Evolutionary conservation across 2,888 invertebrate species (phyloP).

Genomic region (Metacarcinus magister): DNA sequence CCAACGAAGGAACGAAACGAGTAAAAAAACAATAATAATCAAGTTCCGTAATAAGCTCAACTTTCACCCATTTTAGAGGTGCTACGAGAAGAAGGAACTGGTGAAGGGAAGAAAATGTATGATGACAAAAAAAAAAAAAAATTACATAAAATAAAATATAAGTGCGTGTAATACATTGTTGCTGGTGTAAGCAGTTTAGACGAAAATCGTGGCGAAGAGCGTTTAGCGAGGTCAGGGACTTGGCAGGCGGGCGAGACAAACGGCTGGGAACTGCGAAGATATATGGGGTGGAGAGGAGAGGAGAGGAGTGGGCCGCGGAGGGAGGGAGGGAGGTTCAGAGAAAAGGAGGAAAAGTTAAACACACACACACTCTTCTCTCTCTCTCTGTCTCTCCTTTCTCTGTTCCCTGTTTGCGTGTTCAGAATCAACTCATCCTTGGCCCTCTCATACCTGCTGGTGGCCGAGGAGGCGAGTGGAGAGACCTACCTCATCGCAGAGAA

Average conservation of each 20-base stretch:
- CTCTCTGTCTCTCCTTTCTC: background rate
- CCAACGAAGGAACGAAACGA: conserved; percentile 26
- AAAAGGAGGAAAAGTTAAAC: conserved; percentile 28
- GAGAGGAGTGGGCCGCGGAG: conserved; percentile 31
- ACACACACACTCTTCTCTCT: background rate
- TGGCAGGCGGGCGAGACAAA: conserved; percentile 27
- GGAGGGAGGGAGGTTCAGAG: background rate
- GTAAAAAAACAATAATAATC: conserved; percentile 22
- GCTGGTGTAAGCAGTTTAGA: background rate
- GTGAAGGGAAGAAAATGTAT: background rate
- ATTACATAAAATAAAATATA: background rate
- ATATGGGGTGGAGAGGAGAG: background rate
- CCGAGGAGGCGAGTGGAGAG: background rate
- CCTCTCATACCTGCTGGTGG: background rate
- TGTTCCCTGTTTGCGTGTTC: background rate
- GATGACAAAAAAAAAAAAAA: background rate
- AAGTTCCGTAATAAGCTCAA: background rate
- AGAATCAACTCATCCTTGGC: background rate
- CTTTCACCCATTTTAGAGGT: background rate
- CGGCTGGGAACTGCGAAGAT: conserved; percentile 41
- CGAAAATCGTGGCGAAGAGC: background rate
- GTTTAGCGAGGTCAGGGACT: conserved; percentile 31
- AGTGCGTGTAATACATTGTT: background rate
- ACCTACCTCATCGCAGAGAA: conserved; percentile 28
- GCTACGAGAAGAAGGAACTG: background rate